phyloP scores from a whole-genome alignment of 1,140 invertebrate species.

The Trypoxylus dichotomus region DNA sequence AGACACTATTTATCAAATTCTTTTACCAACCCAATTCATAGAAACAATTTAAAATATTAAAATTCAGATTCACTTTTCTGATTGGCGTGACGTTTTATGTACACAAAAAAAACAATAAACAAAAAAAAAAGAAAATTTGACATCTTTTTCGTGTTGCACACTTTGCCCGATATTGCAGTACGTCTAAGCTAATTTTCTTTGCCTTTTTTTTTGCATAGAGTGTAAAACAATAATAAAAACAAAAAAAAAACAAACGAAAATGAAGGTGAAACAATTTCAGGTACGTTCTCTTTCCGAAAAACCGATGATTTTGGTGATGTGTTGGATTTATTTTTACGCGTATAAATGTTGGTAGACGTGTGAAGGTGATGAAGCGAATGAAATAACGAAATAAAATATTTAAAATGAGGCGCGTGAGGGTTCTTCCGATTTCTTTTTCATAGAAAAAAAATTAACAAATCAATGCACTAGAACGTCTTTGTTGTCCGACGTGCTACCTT shows the following conservation, averaged over 20 bases:
- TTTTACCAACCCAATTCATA: no score
- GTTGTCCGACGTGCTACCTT: slow-evolving; percentile 49
- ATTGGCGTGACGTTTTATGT: no score
- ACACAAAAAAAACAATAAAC: no score
- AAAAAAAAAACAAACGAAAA: not conserved
- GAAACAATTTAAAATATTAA: no score
- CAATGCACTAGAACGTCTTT: slow-evolving; percentile 49
- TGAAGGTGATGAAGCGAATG: not conserved
- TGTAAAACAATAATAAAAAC: not conserved
- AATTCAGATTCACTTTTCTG: no score
- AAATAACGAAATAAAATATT: not conserved
- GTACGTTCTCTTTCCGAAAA: not conserved
- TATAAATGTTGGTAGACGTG: not conserved
- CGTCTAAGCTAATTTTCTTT: not conserved
- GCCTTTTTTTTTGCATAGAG: not conserved
- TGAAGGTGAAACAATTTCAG: slow-evolving; percentile 13
- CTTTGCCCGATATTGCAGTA: not conserved
- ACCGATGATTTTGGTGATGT: not conserved
- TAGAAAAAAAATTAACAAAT: slow-evolving; percentile 25
- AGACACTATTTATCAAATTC: no score
- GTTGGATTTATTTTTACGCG: no score
- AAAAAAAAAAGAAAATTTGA: no score
- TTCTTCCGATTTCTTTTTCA: slow-evolving; percentile 3
- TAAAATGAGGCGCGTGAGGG: no score
- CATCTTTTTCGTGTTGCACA: not conserved